Evolutionary conservation across 2,113 vertebrate species (phyloP), one percentile per base, ranked within the genome.

Genomic region (Clinocottus analis): DNA sequence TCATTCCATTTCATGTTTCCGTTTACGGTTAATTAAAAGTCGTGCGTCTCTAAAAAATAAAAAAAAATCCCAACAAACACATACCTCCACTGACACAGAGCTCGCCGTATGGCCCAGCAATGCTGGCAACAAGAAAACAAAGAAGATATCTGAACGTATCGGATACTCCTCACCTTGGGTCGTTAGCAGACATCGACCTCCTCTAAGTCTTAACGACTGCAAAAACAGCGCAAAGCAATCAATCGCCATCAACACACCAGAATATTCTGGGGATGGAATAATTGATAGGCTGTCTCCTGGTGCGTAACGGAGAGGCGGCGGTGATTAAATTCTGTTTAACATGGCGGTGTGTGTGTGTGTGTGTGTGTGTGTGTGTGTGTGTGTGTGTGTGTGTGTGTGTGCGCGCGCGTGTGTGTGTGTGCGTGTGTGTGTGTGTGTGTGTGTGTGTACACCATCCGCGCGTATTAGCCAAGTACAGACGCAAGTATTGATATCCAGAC

Each of bases 321-420:
- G 86, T 92, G 89, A 93, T 92, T 90, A 89, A 90, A 85, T 88
- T 73, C 79, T 83, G 82, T 91, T 92, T 87, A 93, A 91, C 88
- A 85, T 86, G 85, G 83, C 37, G 62, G 63, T 81, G 77, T 65
- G 76, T 16, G 37, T 39, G 37, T 39, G 37, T 39, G 37, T 39
- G 37, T 39, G 11, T 33, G 33, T 31, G 29, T 31, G 29, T 31
- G 29, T 31, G 29, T 31, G 29, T 31, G 29, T 31, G 29, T 31
- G 29, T 31, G 29, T 31, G 29, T 31, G 29, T 31, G 29, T 31
- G 29, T 31, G 29, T 31, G 29, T 31, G 29, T 31, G 29, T 31
- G 29, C 4, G 29, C 4, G 29, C 4, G 29, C 4, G 29, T 31
- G 29, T 31, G 29, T 31, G 29, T 31, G 29, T 31, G 29, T 31